Conservation (phyloP, 2,797 vertebrate genomes). For the Chloroceryle inda region DNA sequence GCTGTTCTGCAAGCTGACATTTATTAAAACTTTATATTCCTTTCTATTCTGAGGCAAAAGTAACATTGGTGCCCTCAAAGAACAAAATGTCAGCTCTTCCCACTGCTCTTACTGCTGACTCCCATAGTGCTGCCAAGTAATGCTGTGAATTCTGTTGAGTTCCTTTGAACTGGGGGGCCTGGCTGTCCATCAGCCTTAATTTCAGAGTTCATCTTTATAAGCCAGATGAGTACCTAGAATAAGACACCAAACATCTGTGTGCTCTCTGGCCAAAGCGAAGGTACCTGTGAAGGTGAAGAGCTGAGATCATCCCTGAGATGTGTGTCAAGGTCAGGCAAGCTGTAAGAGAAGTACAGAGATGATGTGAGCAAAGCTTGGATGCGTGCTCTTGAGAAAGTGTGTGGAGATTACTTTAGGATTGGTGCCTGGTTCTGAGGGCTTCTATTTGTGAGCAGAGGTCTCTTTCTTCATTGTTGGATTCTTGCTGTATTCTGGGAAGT, state of each 20-base stretch:
- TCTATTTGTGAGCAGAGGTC: background rate
- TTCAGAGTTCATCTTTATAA: background rate
- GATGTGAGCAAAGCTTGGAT: background rate
- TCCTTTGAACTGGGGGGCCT: background rate
- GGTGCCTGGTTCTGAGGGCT: background rate
- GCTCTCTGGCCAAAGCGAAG: background rate
- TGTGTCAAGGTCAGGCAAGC: background rate
- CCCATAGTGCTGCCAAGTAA: background rate
- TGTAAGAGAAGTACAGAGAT: background rate
- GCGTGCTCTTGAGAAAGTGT: background rate
- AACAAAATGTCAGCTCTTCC: background rate
- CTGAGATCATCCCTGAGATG: background rate
- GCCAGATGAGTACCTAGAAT: background rate
- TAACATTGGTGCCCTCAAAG: background rate
- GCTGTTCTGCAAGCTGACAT: background rate
- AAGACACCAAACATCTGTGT: background rate
- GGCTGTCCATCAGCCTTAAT: background rate
- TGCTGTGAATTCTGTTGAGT: background rate
- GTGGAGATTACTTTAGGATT: background rate
- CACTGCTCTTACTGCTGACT: background rate
- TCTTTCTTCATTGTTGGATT: background rate
- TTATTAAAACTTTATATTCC: background rate
- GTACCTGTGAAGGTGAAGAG: background rate
- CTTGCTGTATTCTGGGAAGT: rapidly evolving
- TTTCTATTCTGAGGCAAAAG: background rate